Base-by-base conservation (phyloP, 2,797 vertebrate species). In the Myripristis murdjan region DNA sequence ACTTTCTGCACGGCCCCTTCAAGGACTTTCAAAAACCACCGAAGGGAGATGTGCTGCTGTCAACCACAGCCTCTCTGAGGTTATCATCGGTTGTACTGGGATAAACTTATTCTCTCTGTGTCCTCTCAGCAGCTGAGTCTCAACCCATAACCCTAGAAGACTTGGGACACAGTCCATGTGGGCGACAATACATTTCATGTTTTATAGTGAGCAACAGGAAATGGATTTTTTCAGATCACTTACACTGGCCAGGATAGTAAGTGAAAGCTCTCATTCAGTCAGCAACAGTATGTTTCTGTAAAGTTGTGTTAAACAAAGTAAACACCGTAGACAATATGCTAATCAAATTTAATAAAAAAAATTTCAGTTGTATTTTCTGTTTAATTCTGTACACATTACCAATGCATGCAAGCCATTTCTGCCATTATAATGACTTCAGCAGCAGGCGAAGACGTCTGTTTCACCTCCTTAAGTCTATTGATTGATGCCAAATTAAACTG, bases 401-500 rank as follows among this genome's bases (percentile, higher is more conserved):
- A 28, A 28, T 28, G 28, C 6, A 4, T 28, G 28, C 28, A 3
- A 28, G 28, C 28, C 28, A 28, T 28, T 28, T 28, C 28, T 28
- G 2, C 28, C 6, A 28, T 6, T 28, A 28, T 28, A 5, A 6
- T 28, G 3, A 28, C 28, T 28, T 28, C 26, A 28, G 26, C 26
- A 6, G 26, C 28, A 6, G 28, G 28, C 28, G 28, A 70, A 49
- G 31, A 58, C 31, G 20, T 58, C 64, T 47, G 46, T 64, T 44
- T 77, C 47, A 70, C 66, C 35, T 54, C 46, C 54, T 52, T 61
- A 39, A 75, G 46, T 64, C 54, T 66, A 81, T 81, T 77, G 75
- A 83, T 65, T 71, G 62, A 62, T 63, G 69, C 79, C 58, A 87
- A 88, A 89, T 89, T 74, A 82, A 88, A 83, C 58, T 47, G 62